These are phyloP conservation scores for Sciurus niger DNA, from an alignment of 2,113 vertebrate genomes.

Conservation along the genomic window DNA sequence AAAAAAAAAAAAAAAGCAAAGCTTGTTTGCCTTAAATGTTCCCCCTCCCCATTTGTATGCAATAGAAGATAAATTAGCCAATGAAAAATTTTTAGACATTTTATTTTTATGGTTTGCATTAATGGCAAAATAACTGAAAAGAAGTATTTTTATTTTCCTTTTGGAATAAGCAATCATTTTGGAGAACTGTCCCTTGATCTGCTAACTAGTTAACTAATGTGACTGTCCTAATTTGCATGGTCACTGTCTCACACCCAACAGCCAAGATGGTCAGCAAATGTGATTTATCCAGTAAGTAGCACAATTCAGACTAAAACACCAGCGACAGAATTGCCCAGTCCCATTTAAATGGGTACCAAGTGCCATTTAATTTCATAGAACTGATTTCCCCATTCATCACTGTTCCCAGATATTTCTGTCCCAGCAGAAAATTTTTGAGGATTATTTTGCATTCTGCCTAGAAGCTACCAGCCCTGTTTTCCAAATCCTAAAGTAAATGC, in stretches of 20 bases:
- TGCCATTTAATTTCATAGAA: neutral
- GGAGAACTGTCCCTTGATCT: slow-evolving; percentile 71
- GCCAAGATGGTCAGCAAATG: too few species aligned
- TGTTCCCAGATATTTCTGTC: neutral
- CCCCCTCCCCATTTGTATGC: neutral
- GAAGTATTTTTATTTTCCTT: slow-evolving; percentile 8
- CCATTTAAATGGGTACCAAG: neutral
- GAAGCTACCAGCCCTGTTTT: slow-evolving; percentile 70
- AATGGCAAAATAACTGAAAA: slow-evolving; percentile 76
- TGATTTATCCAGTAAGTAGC: neutral
- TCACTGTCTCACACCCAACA: slow-evolving; percentile 51
- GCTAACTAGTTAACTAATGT: slow-evolving; percentile 27
- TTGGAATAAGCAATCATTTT: slow-evolving; percentile 68
- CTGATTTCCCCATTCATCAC: neutral
- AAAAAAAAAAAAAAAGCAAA: too few species aligned
- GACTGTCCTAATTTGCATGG: neutral
- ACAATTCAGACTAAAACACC: neutral
- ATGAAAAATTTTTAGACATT: slow-evolving; percentile 22
- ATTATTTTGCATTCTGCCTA: slow-evolving; percentile 50
- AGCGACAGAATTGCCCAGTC: too few species aligned
- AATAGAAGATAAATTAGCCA: slow-evolving; percentile 51
- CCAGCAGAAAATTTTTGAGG: slow-evolving; percentile 68
- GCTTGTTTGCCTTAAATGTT: too few species aligned
- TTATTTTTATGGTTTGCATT: slow-evolving; percentile 50
- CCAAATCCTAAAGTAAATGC: slow-evolving; percentile 78